Evolutionary conservation across 2,888 invertebrate species (phyloP).

Genomic region (Uropetala carovei): DNA sequence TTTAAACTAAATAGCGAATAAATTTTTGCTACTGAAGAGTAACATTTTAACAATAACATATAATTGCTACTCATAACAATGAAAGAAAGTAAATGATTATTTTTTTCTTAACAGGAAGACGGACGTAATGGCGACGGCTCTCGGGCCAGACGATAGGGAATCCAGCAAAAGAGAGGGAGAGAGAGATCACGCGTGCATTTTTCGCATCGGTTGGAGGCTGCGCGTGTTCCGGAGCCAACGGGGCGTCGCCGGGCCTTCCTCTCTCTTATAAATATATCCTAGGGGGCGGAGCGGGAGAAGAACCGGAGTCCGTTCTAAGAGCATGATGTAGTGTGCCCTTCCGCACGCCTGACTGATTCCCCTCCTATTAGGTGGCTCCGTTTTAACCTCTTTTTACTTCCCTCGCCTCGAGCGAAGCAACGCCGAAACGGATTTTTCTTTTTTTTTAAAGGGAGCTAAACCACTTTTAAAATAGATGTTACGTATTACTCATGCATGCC

Average conservation of each 20-base stretch:
- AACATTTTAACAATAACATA: no score
- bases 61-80: no score
- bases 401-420: background rate
- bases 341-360: conserved; percentile 1
- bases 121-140: background rate
- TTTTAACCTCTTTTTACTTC: background rate
- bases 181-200: conserved; percentile 28
- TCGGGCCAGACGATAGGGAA: conserved; percentile 9
- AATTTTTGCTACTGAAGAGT: no score
- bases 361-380: background rate
- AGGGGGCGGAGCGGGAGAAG: background rate
- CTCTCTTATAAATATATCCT: conserved; percentile 58
- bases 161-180: background rate
- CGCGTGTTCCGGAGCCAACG: conserved; percentile 49
- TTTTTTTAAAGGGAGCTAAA: background rate
- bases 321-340: background rate
- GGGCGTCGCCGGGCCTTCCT: background rate
- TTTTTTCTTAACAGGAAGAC: no score
- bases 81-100: no score
- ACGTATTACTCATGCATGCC: conserved; percentile 20
- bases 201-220: conserved; percentile 50
- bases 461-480: conserved; percentile 31
- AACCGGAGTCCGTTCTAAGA: background rate
- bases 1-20: no score
- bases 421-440: no score